phyloP scores from a whole-genome alignment of 2,113 vertebrate species.

The Mirounga angustirostris region DNA sequence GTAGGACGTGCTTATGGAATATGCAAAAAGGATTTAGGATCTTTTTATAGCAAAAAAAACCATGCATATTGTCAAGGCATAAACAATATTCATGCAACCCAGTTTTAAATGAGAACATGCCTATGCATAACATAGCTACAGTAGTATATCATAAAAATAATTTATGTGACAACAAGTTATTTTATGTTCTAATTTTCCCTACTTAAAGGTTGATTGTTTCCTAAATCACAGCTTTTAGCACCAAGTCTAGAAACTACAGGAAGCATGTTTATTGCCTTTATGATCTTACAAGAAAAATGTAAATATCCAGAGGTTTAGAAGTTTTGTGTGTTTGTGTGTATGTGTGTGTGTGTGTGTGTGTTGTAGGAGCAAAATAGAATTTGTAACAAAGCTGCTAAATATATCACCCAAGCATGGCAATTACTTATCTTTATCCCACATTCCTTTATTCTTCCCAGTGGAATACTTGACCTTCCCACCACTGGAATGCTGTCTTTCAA shows the following conservation, averaged over 20 bases:
- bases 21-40: conserved; percentile 72
- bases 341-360: not conserved
- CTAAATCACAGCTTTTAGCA: conserved; percentile 79
- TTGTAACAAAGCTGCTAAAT: not conserved
- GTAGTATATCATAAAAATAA: conserved; percentile 68
- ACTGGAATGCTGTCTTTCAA: not conserved
- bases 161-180: conserved; percentile 68
- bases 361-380: conserved; percentile 60
- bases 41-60: conserved; percentile 55
- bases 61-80: conserved; percentile 50
- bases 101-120: conserved; percentile 77
- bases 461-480: not conserved
- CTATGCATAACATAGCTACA: conserved; percentile 62
- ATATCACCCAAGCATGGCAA: not conserved
- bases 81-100: conserved; percentile 73
- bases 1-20: conserved; percentile 70
- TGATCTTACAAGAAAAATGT: conserved; percentile 57
- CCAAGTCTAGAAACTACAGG: conserved; percentile 62
- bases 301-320: conserved; percentile 46
- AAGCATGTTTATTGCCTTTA: conserved; percentile 67
- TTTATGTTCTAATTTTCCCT: conserved; percentile 79
- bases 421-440: conserved; percentile 45
- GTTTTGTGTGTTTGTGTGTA: not conserved
- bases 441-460: not conserved
- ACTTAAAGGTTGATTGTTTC: conserved; percentile 80